Evolutionary conservation across 2,113 vertebrate genomes (phyloP).

Genomic region (Micromys minutus): DNA sequence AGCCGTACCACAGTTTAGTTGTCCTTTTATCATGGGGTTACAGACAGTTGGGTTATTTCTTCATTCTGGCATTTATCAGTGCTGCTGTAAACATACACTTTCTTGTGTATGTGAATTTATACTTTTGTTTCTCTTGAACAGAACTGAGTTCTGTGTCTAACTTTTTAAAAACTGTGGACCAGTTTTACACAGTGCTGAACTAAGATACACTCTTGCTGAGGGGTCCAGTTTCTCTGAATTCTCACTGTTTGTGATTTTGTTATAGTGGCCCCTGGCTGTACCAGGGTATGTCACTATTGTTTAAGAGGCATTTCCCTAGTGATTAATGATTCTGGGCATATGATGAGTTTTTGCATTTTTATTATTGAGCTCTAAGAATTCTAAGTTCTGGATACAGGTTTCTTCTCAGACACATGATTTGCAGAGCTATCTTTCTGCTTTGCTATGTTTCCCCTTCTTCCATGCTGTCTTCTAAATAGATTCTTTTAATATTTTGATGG

Average conservation of each 20-base stretch:
- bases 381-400: not conserved
- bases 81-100: not conserved
- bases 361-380: not conserved
- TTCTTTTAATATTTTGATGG: conserved; percentile 20
- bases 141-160: not conserved
- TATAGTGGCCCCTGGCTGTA: not conserved
- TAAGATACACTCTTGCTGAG: not conserved
- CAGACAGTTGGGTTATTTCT: not conserved
- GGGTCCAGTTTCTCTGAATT: not conserved
- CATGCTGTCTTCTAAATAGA: not conserved
- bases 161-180: not conserved
- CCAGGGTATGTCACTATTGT: not conserved
- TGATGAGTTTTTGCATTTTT: not conserved
- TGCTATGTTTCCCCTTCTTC: not conserved
- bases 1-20: not conserved
- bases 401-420: not conserved
- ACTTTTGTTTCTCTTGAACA: conserved; percentile 43
- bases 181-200: not conserved
- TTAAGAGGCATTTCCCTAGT: conserved; percentile 25
- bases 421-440: not conserved
- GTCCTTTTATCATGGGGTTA: not conserved
- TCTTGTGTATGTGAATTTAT: not conserved
- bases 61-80: not conserved
- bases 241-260: not conserved
- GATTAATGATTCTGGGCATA: not conserved